Percentiles rank a stretch among this genome's conserved stretches.
These are phyloP conservation scores for Andrena dorsata DNA, from an alignment of 2,888 invertebrate genomes.

Conservation along the genomic window DNA sequence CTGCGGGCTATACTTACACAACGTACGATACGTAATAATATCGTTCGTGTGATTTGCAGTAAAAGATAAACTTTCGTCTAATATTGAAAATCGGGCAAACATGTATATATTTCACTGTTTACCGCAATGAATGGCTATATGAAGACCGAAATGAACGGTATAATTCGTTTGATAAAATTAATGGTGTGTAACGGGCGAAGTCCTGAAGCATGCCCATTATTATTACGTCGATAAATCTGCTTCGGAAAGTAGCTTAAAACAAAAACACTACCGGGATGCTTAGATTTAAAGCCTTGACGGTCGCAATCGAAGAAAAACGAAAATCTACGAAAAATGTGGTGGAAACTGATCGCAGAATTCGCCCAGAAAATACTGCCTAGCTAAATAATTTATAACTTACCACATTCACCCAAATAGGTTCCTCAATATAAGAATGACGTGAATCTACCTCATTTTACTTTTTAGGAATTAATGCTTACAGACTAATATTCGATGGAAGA, in stretches of 20 bases:
- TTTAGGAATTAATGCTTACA: neutral
- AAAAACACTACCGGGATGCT: neutral
- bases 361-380: too few relatives aligned
- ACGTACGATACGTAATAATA: neutral
- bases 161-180: conserved; percentile 19
- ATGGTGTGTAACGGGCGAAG: neutral
- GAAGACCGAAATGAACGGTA: conserved; percentile 2
- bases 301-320: neutral
- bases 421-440: neutral
- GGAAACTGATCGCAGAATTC: too few relatives aligned
- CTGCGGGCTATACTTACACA: neutral
- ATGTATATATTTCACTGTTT: neutral
- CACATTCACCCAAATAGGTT: neutral
- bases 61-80: neutral
- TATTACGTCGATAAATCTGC: neutral
- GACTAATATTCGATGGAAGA: neutral
- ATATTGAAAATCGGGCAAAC: conserved; percentile 15
- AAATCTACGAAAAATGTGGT: neutral
- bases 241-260: neutral
- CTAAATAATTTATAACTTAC: too few relatives aligned
- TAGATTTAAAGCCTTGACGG: conserved; percentile 3
- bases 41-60: neutral
- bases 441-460: neutral
- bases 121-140: neutral
- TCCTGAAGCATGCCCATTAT: neutral